Evolutionary conservation across 2,888 invertebrate species (phyloP).

Genomic region (Anaspis maculata): DNA sequence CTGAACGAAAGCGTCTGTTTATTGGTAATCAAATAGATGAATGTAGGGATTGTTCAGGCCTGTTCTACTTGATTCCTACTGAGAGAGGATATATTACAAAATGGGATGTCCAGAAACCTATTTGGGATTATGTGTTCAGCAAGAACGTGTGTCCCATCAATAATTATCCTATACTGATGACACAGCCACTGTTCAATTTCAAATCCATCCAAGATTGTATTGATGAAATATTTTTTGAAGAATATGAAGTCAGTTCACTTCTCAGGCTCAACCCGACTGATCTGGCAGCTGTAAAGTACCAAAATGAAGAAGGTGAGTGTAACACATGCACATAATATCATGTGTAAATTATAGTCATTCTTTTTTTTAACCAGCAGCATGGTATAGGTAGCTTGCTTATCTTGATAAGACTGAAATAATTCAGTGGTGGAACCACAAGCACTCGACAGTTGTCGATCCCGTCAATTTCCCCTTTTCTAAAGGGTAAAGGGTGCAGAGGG

Average conservation of each 20-base stretch:
- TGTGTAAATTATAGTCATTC: too few relatives aligned
- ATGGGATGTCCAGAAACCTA: conserved; percentile 91
- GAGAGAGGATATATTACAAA: conserved; percentile 93
- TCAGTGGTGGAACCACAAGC: too few relatives aligned
- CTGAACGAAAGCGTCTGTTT: conserved; percentile 87
- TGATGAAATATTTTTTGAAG: conserved; percentile 95
- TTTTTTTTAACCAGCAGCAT: too few relatives aligned
- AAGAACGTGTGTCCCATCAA: conserved; percentile 73
- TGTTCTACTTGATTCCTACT: conserved; percentile 89
- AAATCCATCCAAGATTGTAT: conserved; percentile 85
- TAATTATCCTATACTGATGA: conserved; percentile 75
- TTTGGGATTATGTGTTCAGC: conserved; percentile 94
- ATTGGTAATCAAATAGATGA: conserved; percentile 93
- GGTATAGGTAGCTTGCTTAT: too few relatives aligned
- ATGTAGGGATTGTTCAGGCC: conserved; percentile 89
- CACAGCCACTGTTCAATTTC: conserved; percentile 93
- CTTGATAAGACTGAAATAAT: too few relatives aligned
- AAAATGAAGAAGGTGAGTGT: conserved; percentile 14
- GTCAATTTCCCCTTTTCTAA: too few relatives aligned
- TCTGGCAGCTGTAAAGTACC: conserved; percentile 46
- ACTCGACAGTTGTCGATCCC: too few relatives aligned
- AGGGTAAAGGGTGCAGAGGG: too few relatives aligned
- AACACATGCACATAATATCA: neutral
- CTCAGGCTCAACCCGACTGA: conserved; percentile 73
- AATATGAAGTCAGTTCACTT: conserved; percentile 83